Evolutionary conservation across 2,797 vertebrate genomes (phyloP).

Genomic region (Sarcophilus harrisii): DNA sequence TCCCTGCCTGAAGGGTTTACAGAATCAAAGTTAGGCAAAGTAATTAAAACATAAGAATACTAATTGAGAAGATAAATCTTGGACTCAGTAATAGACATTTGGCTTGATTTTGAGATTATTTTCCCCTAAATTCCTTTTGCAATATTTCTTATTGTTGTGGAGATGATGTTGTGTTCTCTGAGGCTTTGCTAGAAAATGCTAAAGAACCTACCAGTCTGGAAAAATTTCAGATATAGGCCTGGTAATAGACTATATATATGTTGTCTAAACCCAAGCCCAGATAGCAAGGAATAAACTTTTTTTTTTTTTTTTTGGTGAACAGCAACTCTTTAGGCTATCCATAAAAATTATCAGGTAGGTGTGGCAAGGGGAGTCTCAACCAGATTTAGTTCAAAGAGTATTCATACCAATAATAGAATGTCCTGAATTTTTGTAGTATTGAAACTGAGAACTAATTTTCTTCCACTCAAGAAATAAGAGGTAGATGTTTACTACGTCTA

Average conservation of each 20-base stretch:
- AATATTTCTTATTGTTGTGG: background rate
- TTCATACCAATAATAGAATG: background rate
- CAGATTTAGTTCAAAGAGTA: background rate
- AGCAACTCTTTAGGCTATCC: background rate
- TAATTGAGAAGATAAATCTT: slow-evolving; percentile 43
- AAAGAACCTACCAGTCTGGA: background rate
- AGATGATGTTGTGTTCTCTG: background rate
- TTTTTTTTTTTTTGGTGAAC: background rate
- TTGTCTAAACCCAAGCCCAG: background rate
- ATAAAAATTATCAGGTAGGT: background rate
- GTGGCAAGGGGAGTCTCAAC: background rate
- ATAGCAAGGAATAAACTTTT: background rate
- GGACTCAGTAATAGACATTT: slow-evolving; percentile 9
- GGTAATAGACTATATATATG: background rate
- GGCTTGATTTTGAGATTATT: slow-evolving; percentile 21
- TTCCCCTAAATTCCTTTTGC: background rate
- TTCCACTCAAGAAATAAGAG: background rate
- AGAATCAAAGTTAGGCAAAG: slow-evolving; percentile 36
- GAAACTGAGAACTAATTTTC: background rate
- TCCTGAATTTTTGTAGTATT: background rate
- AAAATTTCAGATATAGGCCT: background rate
- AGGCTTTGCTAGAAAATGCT: background rate
- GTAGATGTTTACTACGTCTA: background rate
- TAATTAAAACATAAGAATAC: slow-evolving; percentile 36
- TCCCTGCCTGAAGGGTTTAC: slow-evolving; percentile 38